Base-by-base conservation (phyloP, 2,797 vertebrate species). In the Pangasius krempfi region DNA sequence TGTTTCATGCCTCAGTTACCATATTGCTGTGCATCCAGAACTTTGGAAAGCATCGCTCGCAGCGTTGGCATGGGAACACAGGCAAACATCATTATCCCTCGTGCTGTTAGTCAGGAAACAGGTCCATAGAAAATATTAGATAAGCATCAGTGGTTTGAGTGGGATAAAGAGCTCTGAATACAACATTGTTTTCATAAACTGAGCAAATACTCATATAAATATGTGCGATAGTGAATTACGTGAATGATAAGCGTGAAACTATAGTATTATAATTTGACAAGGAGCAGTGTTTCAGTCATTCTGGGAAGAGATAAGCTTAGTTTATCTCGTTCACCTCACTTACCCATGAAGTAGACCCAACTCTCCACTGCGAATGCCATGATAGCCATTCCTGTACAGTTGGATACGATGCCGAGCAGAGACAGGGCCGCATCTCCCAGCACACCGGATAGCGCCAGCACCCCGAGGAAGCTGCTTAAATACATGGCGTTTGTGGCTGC, bases 31-130 rank as follows among this genome's bases (percentile, higher is more conserved):
- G 87, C 78, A 20, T 92, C 91, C 88, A 92, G 72, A 33, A 89
- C 87, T 80, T 93, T 93, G 83, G 93, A 93, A 33, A 93, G 89
- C 89, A 93, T 92, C 12, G 93, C 91, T 88, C 90, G 88, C 33
- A 94, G 88, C 6, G 93, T 93, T 20, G 93, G 93, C 93, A 94
- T 92, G 33, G 93, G 93, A 89, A 93, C 90, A 47, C 93, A 94
- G 75, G 93, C 91, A 83, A 94, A 94, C 92, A 93, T 89, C 93
- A 94, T 93, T 89, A 93, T 89, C 64, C 87, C 91, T 62, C 93
- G 93, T 64, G 91, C 93, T 93, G 88, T 78, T 85, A 56, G n/a
- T 58, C 62, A 73, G 86, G 22, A 73, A 89, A 89, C 50, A 82
- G 81, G 75, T 79, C n/a, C 58, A 86, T n/a, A 76, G 5, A 60